phyloP scores from a whole-genome alignment of 1,140 invertebrate species.

The Calliopsis andreniformis region DNA sequence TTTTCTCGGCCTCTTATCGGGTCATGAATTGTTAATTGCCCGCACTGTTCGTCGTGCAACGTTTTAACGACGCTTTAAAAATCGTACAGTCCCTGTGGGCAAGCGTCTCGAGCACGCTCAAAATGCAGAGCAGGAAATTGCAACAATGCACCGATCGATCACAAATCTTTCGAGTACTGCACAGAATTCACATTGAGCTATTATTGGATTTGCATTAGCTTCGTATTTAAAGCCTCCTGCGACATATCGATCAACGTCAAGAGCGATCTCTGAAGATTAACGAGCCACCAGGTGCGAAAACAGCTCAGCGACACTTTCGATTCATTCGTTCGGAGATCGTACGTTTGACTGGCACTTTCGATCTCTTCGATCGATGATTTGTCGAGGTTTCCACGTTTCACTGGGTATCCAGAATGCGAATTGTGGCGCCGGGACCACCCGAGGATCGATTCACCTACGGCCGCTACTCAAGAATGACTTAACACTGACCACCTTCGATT shows the following conservation, averaged over 20 bases:
- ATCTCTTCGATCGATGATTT: neutral
- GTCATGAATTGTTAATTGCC: slow-evolving; percentile 20
- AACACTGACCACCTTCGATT: slow-evolving; percentile 49
- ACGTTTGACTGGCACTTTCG: neutral
- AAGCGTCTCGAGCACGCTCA: too few relatives aligned
- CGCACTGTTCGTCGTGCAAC: neutral
- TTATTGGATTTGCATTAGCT: too few relatives aligned
- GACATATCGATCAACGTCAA: slow-evolving; percentile 3
- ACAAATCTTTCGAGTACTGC: too few relatives aligned
- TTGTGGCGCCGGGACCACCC: neutral
- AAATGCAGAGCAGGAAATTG: too few relatives aligned
- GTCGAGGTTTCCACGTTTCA: slow-evolving; percentile 4
- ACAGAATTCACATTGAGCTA: too few relatives aligned
- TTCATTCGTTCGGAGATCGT: neutral
- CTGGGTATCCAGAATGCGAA: slow-evolving; percentile 1
- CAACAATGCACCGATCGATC: too few relatives aligned
- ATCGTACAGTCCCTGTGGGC: too few relatives aligned
- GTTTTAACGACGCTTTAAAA: slow-evolving; percentile 7
- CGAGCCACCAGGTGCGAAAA: slow-evolving; percentile 37
- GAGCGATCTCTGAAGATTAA: neutral
- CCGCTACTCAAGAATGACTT: slow-evolving; percentile 47
- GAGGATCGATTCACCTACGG: slow-evolving; percentile 34
- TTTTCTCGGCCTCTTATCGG: slow-evolving; percentile 9
- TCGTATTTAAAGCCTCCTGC: too few relatives aligned
- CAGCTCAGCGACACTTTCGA: slow-evolving; percentile 1